These are phyloP conservation scores for Seriola quinqueradiata DNA, from an alignment of 2,113 vertebrate species.

Conservation along the genomic window DNA sequence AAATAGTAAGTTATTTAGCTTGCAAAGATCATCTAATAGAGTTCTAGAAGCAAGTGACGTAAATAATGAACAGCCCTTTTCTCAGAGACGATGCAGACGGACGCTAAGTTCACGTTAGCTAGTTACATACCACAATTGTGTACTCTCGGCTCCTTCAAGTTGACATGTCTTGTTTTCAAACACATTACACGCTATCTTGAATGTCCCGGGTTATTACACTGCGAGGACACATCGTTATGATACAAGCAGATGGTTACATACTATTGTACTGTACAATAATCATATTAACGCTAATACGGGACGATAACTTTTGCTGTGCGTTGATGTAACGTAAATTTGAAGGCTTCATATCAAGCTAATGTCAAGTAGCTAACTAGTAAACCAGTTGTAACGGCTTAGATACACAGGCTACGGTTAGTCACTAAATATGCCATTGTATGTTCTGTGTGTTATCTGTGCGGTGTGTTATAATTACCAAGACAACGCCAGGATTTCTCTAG, in stretches of 20 bases:
- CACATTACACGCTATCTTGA: conserved; percentile 31
- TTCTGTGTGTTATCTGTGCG: background rate
- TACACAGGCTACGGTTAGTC: background rate
- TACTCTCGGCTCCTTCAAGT: conserved; percentile 67
- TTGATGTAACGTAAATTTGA: conserved; percentile 20
- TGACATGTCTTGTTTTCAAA: conserved; percentile 78
- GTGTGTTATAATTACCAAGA: background rate
- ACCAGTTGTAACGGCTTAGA: conserved; percentile 6
- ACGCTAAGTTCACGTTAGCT: conserved; percentile 69
- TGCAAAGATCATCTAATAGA: background rate
- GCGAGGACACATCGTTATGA: background rate
- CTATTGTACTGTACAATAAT: background rate
- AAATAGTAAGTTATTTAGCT: conserved; percentile 21
- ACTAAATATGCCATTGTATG: too few relatives aligned
- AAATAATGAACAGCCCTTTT: background rate
- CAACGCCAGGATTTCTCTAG: background rate
- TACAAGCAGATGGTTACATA: background rate
- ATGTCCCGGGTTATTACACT: conserved; percentile 4
- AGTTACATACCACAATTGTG: conserved; percentile 56
- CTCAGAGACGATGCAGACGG: conserved; percentile 20
- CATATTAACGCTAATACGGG: background rate
- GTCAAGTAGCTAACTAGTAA: conserved; percentile 57
- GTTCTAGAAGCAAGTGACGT: background rate
- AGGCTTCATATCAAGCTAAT: conserved; percentile 61
- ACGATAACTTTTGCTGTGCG: conserved; percentile 58